Conservation (phyloP, 2,797 vertebrate species). For the Lepus oiostolus region DNA sequence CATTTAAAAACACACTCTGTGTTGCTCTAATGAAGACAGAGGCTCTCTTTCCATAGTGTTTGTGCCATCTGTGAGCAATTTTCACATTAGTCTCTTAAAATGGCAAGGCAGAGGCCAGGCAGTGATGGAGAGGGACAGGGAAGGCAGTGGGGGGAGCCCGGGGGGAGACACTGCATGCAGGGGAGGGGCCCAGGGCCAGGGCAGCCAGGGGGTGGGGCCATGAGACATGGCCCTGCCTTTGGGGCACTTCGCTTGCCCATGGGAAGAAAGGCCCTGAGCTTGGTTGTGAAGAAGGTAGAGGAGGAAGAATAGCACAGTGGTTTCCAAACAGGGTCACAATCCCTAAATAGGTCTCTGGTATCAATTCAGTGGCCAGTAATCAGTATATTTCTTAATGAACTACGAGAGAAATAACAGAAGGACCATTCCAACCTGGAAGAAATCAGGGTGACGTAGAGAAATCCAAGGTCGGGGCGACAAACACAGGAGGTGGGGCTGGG, state of each 20-base stretch:
- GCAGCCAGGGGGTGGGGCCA: background rate
- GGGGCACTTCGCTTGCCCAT: background rate
- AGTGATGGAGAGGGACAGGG: background rate
- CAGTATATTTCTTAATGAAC: background rate
- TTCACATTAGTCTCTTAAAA: conserved; percentile 60
- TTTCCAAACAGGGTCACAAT: background rate
- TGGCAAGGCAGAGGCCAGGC: conserved; percentile 21
- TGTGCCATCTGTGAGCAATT: conserved; percentile 83
- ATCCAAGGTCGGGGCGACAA: background rate
- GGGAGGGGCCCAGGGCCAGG: too few relatives aligned
- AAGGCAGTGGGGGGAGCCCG: accelerated
- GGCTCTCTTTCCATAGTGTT: conserved; percentile 85
- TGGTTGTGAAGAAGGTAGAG: background rate
- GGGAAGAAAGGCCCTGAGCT: background rate
- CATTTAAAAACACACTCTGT: conserved; percentile 78
- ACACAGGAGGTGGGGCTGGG: background rate
- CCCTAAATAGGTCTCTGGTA: background rate
- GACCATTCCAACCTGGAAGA: background rate
- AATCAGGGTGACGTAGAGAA: background rate
- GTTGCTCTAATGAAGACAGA: conserved; percentile 77
- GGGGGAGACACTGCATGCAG: too few relatives aligned
- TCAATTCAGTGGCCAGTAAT: background rate
- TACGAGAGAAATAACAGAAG: conserved; percentile 33
- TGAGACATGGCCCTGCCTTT: background rate
- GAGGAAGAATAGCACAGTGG: background rate